Conservation (phyloP, 2,888 invertebrate species). For the Xiphydria camelus region DNA sequence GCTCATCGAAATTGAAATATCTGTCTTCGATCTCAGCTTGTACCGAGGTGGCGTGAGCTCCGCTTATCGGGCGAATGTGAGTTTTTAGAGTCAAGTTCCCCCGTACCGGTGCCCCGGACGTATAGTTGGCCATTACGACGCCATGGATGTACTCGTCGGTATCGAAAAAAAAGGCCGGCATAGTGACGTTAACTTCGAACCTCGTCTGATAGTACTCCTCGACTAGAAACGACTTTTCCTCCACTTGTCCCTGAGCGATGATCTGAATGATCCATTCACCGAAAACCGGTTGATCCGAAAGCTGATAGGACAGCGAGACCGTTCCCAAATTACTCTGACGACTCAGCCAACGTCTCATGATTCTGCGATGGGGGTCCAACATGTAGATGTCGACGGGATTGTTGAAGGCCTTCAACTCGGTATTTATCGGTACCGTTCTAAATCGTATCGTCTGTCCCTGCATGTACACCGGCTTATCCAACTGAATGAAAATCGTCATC, state of each 20-base stretch:
- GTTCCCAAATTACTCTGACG: constrained; percentile 87
- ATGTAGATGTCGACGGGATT: constrained; percentile 91
- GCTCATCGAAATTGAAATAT: constrained; percentile 78
- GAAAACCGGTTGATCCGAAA: constrained; percentile 89
- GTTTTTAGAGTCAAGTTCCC: constrained; percentile 89
- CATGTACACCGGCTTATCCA: constrained; percentile 93
- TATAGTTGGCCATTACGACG: constrained; percentile 91
- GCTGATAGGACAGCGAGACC: constrained; percentile 86
- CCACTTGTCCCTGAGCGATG: constrained; percentile 84
- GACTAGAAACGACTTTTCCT: constrained; percentile 83
- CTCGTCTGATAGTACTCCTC: constrained; percentile 95
- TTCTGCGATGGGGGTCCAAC: constrained; percentile 83
- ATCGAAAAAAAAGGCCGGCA: constrained; percentile 92
- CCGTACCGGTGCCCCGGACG: constrained; percentile 86
- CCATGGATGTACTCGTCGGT: constrained; percentile 84
- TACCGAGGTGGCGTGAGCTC: constrained; percentile 14
- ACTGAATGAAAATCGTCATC: constrained; percentile 93
- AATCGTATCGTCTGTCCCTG: constrained; percentile 88
- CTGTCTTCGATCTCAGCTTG: constrained; percentile 65
- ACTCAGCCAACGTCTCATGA: constrained; percentile 91
- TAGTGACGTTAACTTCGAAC: constrained; percentile 94
- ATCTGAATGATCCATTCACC: constrained; percentile 92
- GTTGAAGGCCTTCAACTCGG: constrained; percentile 87
- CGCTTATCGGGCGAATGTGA: constrained; percentile 70
- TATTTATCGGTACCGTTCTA: constrained; percentile 89